These are phyloP conservation scores for Cephus cinctus DNA, from an alignment of 1,140 invertebrate genomes.

Conservation along the genomic window DNA sequence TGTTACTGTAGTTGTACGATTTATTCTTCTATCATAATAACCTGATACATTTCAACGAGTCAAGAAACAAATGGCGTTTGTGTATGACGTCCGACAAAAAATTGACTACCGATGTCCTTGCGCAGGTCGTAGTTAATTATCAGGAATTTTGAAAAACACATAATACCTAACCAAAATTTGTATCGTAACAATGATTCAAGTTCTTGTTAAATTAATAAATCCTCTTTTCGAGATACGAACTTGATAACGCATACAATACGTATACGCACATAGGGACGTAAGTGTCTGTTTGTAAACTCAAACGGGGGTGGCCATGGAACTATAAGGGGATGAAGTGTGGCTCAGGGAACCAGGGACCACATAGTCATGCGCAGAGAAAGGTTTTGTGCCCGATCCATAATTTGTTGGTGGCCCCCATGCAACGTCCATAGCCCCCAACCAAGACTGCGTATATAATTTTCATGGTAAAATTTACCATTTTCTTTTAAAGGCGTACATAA, in stretches of 20 bases:
- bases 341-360: constrained; percentile 18
- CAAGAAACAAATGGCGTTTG: background rate
- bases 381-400: constrained; percentile 35
- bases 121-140: too few species aligned
- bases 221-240: background rate
- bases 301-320: background rate
- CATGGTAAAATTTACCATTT: too few species aligned
- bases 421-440: background rate
- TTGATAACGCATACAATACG: background rate
- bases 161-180: too few species aligned
- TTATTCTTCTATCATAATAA: too few species aligned
- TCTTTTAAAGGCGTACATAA: too few species aligned
- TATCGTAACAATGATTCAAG: constrained; percentile 4
- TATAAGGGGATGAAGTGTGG: background rate
- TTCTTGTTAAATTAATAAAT: background rate
- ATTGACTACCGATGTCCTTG: background rate
- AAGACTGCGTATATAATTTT: too few species aligned
- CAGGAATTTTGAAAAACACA: too few species aligned
- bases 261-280: background rate
- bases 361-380: constrained; percentile 34
- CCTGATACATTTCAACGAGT: background rate
- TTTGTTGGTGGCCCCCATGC: constrained; percentile 29
- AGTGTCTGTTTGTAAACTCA: constrained; percentile 20
- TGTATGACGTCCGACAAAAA: background rate
- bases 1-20: too few species aligned